phyloP scores from a whole-genome alignment of 2,113 vertebrate genomes.

The Alligator sinensis region DNA sequence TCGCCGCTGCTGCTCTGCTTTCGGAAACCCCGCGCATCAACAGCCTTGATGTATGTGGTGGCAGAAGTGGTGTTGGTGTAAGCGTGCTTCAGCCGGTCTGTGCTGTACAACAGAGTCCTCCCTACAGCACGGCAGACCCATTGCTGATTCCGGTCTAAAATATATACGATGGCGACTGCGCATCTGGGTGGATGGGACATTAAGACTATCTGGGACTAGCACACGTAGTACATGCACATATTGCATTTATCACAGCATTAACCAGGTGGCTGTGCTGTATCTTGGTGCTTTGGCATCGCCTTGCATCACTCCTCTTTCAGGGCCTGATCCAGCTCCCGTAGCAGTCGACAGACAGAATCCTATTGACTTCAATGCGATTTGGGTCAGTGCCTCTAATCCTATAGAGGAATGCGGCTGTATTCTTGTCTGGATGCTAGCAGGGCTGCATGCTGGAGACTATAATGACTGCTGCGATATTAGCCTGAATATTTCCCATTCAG shows the following conservation, averaged over 20 bases:
- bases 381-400: conserved; percentile 48
- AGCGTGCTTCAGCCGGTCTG: neutral
- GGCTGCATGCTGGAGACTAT: conserved; percentile 38
- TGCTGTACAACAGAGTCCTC: neutral
- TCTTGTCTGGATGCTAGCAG: conserved; percentile 62
- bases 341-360: conserved; percentile 31
- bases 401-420: conserved; percentile 45
- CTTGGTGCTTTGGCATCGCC: neutral
- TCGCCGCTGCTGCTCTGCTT: neutral
- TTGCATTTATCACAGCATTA: neutral
- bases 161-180: neutral
- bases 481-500: conserved; percentile 45
- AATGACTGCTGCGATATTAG: conserved; percentile 51
- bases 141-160: neutral
- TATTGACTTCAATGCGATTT: conserved; percentile 24
- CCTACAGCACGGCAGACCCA: neutral
- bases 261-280: neutral
- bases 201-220: neutral
- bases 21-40: neutral
- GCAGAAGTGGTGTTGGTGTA: neutral
- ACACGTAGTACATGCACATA: neutral
- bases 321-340: neutral
- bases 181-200: neutral
- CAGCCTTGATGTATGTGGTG: neutral
- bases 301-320: conserved; percentile 30